Evolutionary conservation across 1,140 invertebrate genomes (phyloP), one percentile per base, ranked within the genome.

Genomic region (Lepidurus couesii): DNA sequence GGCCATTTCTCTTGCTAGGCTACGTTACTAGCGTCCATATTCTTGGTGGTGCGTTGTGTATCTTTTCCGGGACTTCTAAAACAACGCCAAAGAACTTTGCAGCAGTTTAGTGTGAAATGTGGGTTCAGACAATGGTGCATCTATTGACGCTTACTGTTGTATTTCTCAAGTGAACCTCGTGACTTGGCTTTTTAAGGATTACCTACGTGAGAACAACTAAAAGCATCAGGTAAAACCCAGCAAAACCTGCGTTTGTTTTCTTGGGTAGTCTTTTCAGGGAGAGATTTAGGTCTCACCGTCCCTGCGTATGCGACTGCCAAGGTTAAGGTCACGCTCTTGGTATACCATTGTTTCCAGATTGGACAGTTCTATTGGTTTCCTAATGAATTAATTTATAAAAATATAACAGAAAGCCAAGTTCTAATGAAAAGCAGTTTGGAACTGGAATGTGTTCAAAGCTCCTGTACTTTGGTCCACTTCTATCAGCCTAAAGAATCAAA

Each of bases 1-100:
- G 75, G 45, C 21, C 42, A 16, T 76, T 44, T 42, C 75, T 44
- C 43, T 16, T 16, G 45, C 43, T 76, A 44, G 42, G 75, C 47
- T 26, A 42, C n/a, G 53, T 34, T 13, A 65, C 53, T n/a, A 65
- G 53, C 53, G 53, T 65, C 53, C 53, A 13, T 65, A 65, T 65
- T 65, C 53, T 13, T 65, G 13, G n/a, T 65, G 21, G 53, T 65
- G 21, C 53, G 13, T 65, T 65, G 53, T 65, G 53, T 65, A n/a
- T 13, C 53, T 34, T 65, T 16, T 13, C 53, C 21, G 53, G 53
- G 53, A 65, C 21, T 65, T 65, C 53, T 65, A 65, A 65, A 65
- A 5, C 16, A 65, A 21, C 53, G 53, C 21, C 53, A 65, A 7
- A 65, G 4, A 65, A 65, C 53, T 65, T 16, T 65, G 53, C 16